These are phyloP conservation scores for Harpalus rubripes DNA, from an alignment of 2,888 invertebrate species.

Conservation along the genomic window DNA sequence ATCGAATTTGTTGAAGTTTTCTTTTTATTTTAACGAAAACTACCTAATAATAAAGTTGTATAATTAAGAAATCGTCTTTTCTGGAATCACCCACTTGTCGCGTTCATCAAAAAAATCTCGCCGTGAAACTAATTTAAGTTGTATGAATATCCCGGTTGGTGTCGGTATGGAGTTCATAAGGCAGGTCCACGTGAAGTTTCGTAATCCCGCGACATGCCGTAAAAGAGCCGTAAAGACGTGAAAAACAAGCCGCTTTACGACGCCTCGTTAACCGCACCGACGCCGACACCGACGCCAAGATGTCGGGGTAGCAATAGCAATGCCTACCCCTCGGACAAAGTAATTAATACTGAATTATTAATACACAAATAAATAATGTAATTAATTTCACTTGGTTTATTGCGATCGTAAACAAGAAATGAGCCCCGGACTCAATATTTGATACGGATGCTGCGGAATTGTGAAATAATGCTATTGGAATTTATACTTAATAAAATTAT, in stretches of 20 bases:
- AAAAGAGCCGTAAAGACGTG: slow-evolving; percentile 59
- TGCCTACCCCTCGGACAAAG: slow-evolving; percentile 12
- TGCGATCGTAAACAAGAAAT: background rate
- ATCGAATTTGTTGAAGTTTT: too few relatives aligned
- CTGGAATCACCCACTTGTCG: slow-evolving; percentile 9
- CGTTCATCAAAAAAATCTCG: background rate
- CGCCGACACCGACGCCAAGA: slow-evolving; percentile 16
- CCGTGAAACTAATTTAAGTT: slow-evolving; percentile 62
- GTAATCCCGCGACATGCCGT: slow-evolving; percentile 61
- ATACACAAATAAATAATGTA: slow-evolving; percentile 21
- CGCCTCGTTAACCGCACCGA: slow-evolving; percentile 37
- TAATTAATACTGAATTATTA: slow-evolving; percentile 50
- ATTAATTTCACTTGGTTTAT: slow-evolving; percentile 22
- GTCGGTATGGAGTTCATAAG: slow-evolving; percentile 33
- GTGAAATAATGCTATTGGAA: too few relatives aligned
- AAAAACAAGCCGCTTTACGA: slow-evolving; percentile 63
- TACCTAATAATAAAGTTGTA: background rate
- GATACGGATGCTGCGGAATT: background rate
- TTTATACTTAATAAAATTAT: too few relatives aligned
- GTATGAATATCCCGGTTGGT: slow-evolving; percentile 43
- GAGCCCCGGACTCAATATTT: background rate
- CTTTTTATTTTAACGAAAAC: too few relatives aligned
- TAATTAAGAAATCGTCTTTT: background rate
- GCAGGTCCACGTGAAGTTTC: slow-evolving; percentile 22
- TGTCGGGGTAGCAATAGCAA: slow-evolving; percentile 4